Evolutionary conservation across 1,140 invertebrate genomes (phyloP).

Genomic region (Lordiphosa collinella): DNA sequence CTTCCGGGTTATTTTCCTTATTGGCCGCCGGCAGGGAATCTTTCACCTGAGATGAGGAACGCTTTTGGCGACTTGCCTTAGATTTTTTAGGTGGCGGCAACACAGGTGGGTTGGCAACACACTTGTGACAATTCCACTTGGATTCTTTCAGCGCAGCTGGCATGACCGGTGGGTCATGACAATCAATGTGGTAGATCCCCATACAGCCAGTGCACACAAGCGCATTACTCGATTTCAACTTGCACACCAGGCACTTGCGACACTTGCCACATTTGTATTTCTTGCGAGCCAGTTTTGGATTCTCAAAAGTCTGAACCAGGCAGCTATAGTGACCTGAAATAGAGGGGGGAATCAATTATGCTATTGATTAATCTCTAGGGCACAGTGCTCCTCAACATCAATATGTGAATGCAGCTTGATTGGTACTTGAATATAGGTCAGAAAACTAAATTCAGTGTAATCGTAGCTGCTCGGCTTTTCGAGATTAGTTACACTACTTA

Average conservation of each 20-base stretch:
- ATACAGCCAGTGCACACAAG: slow-evolving; percentile 45
- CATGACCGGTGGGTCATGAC: slow-evolving; percentile 46
- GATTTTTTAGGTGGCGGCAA: slow-evolving; percentile 21
- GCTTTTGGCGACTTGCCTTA: slow-evolving; percentile 48
- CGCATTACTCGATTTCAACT: slow-evolving; percentile 2
- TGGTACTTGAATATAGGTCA: no score
- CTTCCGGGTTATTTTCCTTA: not conserved
- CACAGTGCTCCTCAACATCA: no score
- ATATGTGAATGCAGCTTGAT: no score
- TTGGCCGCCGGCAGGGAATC: not conserved
- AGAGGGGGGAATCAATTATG: not conserved
- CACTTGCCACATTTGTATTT: slow-evolving; percentile 54
- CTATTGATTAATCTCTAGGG: not conserved
- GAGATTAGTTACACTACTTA: no score
- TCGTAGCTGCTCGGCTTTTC: no score
- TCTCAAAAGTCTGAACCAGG: slow-evolving; percentile 28
- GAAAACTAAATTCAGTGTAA: no score
- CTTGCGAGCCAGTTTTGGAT: slow-evolving; percentile 40
- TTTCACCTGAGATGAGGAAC: slow-evolving; percentile 12
- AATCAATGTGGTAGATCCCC: slow-evolving; percentile 49
- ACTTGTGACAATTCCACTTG: slow-evolving; percentile 61
- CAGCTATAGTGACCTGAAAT: slow-evolving; percentile 55
- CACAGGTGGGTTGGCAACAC: slow-evolving; percentile 14
- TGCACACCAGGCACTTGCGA: slow-evolving; percentile 40
- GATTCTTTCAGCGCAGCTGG: slow-evolving; percentile 4